Percentiles rank a stretch among this genome's conserved stretches.
Conservation (phyloP, 2,888 invertebrate species). For the Shargacucullia verbasci region DNA sequence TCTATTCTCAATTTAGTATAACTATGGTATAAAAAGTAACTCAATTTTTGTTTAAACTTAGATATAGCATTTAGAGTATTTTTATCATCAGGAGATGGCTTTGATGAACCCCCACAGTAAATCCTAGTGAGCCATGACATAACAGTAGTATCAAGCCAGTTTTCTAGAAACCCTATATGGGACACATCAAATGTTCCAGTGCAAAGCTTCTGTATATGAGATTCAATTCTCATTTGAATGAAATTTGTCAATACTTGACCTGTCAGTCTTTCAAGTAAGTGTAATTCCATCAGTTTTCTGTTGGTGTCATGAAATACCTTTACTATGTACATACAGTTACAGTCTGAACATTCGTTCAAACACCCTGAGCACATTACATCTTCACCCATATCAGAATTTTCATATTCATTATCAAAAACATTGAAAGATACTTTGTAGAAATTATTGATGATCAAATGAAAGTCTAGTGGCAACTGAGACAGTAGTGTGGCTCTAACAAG, state of each 20-base stretch:
- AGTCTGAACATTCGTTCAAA: conserved; percentile 88
- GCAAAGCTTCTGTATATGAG: conserved; percentile 95
- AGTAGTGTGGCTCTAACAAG: conserved; percentile 91
- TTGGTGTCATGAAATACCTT: conserved; percentile 94
- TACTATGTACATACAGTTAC: conserved; percentile 91
- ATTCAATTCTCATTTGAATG: conserved; percentile 94
- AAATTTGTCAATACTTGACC: conserved; percentile 95
- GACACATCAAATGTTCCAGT: conserved; percentile 96
- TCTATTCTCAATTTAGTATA: conserved; percentile 96
- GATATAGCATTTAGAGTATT: conserved; percentile 89
- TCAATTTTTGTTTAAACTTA: conserved; percentile 93
- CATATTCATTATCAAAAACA: conserved; percentile 89
- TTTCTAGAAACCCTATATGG: conserved; percentile 93
- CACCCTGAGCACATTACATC: conserved; percentile 92
- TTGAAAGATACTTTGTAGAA: conserved; percentile 94
- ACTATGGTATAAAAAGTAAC: conserved; percentile 95
- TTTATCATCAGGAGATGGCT: conserved; percentile 88
- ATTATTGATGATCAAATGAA: conserved; percentile 91
- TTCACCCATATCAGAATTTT: conserved; percentile 88
- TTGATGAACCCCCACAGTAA: conserved; percentile 91
- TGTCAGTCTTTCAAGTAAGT: conserved; percentile 94
- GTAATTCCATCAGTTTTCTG: conserved; percentile 92
- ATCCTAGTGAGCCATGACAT: conserved; percentile 96
- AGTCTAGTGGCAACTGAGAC: conserved; percentile 92
- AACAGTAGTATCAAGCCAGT: conserved; percentile 96